Evolutionary conservation across 2,113 vertebrate genomes (phyloP).

Genomic region (Pimephales promelas): DNA sequence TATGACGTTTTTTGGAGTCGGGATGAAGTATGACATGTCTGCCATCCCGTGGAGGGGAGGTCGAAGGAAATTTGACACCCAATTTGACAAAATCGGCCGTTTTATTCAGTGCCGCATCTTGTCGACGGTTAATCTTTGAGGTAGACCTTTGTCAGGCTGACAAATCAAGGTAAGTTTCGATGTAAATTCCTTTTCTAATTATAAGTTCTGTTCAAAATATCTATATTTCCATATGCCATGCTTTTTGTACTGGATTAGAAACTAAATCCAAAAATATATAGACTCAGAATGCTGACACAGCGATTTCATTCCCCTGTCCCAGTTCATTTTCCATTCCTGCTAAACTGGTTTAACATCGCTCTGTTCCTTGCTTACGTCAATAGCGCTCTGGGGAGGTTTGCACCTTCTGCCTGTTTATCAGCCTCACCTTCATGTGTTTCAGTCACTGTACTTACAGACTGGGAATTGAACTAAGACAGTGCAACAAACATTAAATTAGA

Average conservation of each 20-base stretch:
- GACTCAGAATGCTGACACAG: constrained; percentile 50
- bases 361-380: neutral
- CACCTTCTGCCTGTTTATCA: neutral
- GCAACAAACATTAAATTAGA: neutral
- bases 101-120: no score
- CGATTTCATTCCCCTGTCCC: constrained; percentile 49
- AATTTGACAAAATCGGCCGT: no score
- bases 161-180: neutral
- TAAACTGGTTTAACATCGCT: constrained; percentile 60
- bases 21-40: no score
- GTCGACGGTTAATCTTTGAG: no score
- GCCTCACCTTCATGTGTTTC: neutral
- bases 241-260: constrained; percentile 2
- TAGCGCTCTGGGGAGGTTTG: neutral
- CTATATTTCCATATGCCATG: neutral
- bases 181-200: neutral
- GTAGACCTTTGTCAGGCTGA: neutral
- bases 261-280: neutral
- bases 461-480: neutral
- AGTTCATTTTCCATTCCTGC: constrained; percentile 60
- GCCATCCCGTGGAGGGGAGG: no score
- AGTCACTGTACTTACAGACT: no score
- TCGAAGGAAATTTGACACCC: no score
- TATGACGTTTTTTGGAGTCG: no score
- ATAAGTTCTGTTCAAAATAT: neutral